Evolutionary conservation across 2,888 invertebrate genomes (phyloP).

Genomic region (Dicranocentrus wangi): DNA sequence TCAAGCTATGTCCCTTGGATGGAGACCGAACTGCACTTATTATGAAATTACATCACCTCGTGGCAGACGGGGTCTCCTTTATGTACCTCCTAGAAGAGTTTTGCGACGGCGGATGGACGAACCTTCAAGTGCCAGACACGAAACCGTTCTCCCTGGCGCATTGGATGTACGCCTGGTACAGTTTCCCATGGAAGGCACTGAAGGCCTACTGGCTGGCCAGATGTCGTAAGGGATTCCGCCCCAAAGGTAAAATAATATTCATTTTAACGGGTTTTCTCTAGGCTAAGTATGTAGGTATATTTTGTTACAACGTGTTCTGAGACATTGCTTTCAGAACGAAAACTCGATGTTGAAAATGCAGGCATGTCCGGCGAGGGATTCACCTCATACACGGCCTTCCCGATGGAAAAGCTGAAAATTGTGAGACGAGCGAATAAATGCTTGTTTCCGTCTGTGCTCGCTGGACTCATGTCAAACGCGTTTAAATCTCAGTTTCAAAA

Average conservation of each 20-base stretch:
- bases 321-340: conserved; percentile 20
- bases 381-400: conserved; percentile 67
- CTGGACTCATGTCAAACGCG: conserved; percentile 68
- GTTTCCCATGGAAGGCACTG: conserved; percentile 71
- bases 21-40: conserved; percentile 67
- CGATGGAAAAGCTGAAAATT: conserved; percentile 69
- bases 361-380: conserved; percentile 64
- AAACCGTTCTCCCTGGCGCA: conserved; percentile 67
- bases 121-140: conserved; percentile 64
- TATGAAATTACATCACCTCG: conserved; percentile 71
- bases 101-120: conserved; percentile 69
- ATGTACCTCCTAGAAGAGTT: conserved; percentile 71
- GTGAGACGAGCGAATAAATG: conserved; percentile 69
- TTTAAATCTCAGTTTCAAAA: conserved; percentile 64
- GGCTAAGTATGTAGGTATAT: neutral
- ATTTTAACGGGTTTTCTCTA: neutral
- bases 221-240: conserved; percentile 70
- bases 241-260: conserved; percentile 70
- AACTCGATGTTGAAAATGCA: conserved; percentile 5
- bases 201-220: conserved; percentile 70
- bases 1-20: conserved; percentile 66
- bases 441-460: conserved; percentile 69
- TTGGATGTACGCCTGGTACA: conserved; percentile 72
- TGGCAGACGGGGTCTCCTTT: conserved; percentile 71
- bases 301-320: neutral